A percentile compares a stretch with the other conserved stretches of the same genome.
Evolutionary conservation across 1,140 invertebrate genomes (phyloP).

Genomic region (Eriocheir sinensis): DNA sequence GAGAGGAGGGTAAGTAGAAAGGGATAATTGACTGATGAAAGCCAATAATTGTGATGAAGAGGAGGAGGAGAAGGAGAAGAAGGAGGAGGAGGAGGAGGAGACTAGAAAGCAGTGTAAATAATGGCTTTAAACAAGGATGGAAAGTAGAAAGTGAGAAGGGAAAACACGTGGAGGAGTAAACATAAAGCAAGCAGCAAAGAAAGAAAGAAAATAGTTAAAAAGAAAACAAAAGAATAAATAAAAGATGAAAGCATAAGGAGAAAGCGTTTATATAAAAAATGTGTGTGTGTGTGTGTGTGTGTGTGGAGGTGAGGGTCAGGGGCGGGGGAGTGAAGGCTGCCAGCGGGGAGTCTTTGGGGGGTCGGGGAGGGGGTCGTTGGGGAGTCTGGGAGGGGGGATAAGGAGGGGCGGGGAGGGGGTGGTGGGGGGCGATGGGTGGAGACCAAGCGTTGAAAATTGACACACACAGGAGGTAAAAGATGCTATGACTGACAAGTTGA

Average conservation of each 20-base stretch:
- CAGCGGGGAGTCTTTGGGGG: neutral
- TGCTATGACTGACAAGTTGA: neutral
- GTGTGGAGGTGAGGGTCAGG: neutral
- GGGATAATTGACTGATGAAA: neutral
- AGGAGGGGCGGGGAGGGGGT: too few species aligned
- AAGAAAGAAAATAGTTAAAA: neutral
- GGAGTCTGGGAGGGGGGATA: too few species aligned
- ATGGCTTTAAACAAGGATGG: too few species aligned
- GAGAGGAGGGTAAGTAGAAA: too few species aligned
- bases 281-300: conserved; percentile 9
- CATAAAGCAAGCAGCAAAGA: neutral
- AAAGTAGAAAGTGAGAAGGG: too few species aligned
- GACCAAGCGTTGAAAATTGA: neutral
- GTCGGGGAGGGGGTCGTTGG: neutral
- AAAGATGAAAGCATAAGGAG: neutral
- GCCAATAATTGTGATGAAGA: too few species aligned
- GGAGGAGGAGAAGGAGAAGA: neutral
- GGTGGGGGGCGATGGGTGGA: neutral
- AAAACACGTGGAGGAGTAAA: too few species aligned
- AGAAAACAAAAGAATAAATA: neutral
- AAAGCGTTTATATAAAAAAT: neutral
- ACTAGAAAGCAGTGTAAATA: too few species aligned
- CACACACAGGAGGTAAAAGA: neutral
- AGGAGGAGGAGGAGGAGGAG: neutral
- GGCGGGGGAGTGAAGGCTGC: too few species aligned